phyloP scores from a whole-genome alignment of 2,888 invertebrate species.

The Panorpa germanica region DNA sequence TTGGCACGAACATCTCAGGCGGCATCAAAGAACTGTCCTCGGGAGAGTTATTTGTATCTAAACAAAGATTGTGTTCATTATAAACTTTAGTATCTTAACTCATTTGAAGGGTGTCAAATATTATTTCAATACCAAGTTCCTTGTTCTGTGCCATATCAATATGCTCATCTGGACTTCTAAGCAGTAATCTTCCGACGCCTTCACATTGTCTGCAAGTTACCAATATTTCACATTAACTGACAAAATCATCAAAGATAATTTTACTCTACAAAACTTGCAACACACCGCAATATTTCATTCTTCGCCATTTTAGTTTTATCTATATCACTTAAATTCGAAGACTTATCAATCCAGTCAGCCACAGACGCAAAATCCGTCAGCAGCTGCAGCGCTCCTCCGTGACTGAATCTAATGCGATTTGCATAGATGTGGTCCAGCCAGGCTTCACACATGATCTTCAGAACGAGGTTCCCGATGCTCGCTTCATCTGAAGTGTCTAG shows the following conservation, averaged over 20 bases:
- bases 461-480: constrained; percentile 52
- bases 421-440: constrained; percentile 77
- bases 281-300: constrained; percentile 29
- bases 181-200: constrained; percentile 61
- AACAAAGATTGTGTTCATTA: constrained; percentile 8
- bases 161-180: constrained; percentile 68
- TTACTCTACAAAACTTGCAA: too few species aligned
- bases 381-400: constrained; percentile 59
- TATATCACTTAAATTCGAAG: constrained; percentile 31
- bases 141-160: constrained; percentile 44
- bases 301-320: constrained; percentile 25
- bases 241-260: too few species aligned
- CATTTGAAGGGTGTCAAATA: too few species aligned
- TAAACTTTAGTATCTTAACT: too few species aligned
- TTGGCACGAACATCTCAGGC: constrained; percentile 84
- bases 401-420: constrained; percentile 63
- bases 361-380: constrained; percentile 68
- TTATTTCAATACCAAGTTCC: constrained; percentile 6
- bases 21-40: constrained; percentile 50
- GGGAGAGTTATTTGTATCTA: constrained; percentile 22
- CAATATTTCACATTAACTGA: too few species aligned
- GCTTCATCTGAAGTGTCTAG: constrained; percentile 55
- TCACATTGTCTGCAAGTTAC: constrained; percentile 54
- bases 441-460: constrained; percentile 68
- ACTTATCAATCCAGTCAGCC: constrained; percentile 51